Evolutionary conservation across 2,888 invertebrate species (phyloP).

Genomic region (Entomobrya proxima): DNA sequence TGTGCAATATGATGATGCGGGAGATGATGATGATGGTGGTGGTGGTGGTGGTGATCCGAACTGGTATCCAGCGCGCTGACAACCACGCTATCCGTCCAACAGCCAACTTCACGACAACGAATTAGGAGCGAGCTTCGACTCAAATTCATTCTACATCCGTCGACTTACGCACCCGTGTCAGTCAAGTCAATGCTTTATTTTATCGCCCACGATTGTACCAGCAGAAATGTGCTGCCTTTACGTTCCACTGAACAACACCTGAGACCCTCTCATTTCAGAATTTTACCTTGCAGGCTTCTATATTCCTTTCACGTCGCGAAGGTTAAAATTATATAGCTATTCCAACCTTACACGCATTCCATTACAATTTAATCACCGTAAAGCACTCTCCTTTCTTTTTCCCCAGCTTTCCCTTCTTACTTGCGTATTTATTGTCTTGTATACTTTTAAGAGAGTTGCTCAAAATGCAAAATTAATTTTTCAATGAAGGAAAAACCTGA

Average conservation of each 20-base stretch:
- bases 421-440: neutral
- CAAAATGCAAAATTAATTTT: constrained; percentile 40
- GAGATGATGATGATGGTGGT: neutral
- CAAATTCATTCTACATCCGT: constrained; percentile 40
- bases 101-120: constrained; percentile 69
- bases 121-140: constrained; percentile 59
- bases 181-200: neutral
- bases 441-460: neutral
- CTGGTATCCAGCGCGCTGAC: constrained; percentile 38
- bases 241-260: neutral
- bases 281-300: neutral
- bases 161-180: neutral
- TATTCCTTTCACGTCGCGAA: no score
- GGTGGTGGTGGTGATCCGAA: neutral
- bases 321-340: no score
- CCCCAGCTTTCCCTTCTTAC: neutral
- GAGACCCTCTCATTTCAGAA: neutral
- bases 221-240: neutral
- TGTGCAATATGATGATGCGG: constrained; percentile 20
- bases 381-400: neutral
- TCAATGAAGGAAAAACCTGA: neutral
- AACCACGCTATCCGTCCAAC: constrained; percentile 64
- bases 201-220: neutral
- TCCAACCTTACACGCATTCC: no score
- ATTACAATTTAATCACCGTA: constrained; percentile 19